A percentile compares a stretch with the other conserved stretches of the same genome.
Conservation (phyloP, 2,797 vertebrate species). For the Micropoecilia bifurca region DNA sequence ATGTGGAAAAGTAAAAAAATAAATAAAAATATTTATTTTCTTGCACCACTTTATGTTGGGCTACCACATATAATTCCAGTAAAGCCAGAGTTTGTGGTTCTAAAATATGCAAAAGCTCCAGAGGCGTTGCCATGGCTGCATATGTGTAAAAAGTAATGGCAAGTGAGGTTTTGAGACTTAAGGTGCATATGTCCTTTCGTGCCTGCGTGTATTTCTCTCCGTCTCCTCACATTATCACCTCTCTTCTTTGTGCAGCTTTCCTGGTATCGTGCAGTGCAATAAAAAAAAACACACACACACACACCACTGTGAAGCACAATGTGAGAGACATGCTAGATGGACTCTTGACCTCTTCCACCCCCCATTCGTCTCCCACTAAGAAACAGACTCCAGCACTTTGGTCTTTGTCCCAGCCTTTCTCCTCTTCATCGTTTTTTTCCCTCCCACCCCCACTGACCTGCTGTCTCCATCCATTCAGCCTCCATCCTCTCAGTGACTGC, state of each 20-base stretch:
- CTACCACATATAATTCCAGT: background rate
- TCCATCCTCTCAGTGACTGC: conserved; percentile 58
- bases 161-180: background rate
- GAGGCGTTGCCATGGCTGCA: background rate
- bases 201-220: conserved; percentile 22
- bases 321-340: conserved; percentile 54
- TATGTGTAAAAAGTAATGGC: background rate
- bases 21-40: background rate
- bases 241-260: conserved; percentile 40
- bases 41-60: background rate
- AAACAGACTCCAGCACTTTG: conserved; percentile 30
- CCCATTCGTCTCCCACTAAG: conserved; percentile 27
- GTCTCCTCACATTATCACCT: conserved; percentile 53
- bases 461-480: conserved; percentile 50
- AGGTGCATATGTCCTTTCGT: background rate
- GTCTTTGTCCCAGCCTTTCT: conserved; percentile 48
- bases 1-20: background rate
- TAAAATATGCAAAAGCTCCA: background rate
- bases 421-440: conserved; percentile 26
- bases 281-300: background rate
- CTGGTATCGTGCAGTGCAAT: conserved; percentile 36
- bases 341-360: conserved; percentile 52
- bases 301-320: conserved; percentile 51
- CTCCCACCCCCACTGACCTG: conserved; percentile 11
- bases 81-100: background rate